Base-by-base conservation (phyloP, 1,140 invertebrate genomes). In the Limonius californicus region DNA sequence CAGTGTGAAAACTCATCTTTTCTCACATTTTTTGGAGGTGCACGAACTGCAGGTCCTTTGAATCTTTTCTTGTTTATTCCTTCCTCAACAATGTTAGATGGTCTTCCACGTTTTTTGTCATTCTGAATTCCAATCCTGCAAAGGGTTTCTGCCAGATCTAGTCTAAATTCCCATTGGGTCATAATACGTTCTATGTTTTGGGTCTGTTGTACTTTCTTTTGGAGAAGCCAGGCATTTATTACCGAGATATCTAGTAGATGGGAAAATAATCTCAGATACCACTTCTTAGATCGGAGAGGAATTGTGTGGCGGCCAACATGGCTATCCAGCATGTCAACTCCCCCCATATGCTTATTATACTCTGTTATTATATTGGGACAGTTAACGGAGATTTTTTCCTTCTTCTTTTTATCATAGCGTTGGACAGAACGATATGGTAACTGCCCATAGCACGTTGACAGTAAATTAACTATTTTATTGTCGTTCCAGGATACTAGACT, bases 261-360 rank as follows among this genome's bases (percentile, higher is more conserved):
- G 30, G 67, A 72, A 57, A 72, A 73, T 30, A 74, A 9, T 12
- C 69, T n/a, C 7, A 70, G 61, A 32, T 69, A 68, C 70, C 66
- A 73, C 11, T 68, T 45, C 53, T 70, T 61, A 14, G 70, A 76
- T 71, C 75, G 78, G 21, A 78, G 70, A 65, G 57, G 66, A 27
- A 77, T 76, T 65, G 72, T 67, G 69, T 81, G 78, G 50, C 74
- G 69, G 9, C 74, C 74, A 59, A 80, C 76, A 21, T 79, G 68
- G 57, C 71, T 74, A 64, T 80, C 78, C 61, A 77, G 68, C 53
- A 78, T 65, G 62, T 80, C 76, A 3, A 69, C 67, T n/a, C 65
- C 64, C 27, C 65, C 65, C 67, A 69, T 69, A 50, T 60, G 45
- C 16, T 21, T 47, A 42, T 63, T 57, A 15, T 63, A 59, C 16